Evolutionary conservation across 2,797 vertebrate species (phyloP), one percentile per base, ranked within the genome.

Genomic region (Loris lydekkerianus): DNA sequence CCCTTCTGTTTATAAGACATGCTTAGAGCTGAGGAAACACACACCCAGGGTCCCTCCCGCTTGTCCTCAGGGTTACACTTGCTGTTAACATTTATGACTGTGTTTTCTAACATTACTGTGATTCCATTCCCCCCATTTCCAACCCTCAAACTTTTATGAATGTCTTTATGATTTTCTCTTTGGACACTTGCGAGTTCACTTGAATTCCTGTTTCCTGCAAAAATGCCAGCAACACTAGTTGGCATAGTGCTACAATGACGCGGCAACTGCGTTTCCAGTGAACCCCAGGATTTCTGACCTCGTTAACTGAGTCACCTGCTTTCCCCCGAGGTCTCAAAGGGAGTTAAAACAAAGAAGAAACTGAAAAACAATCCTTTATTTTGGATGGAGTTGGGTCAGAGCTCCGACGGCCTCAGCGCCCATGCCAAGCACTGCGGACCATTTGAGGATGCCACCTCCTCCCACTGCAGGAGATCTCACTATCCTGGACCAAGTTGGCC

Each of bases 211-310:
- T 23, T 89, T 72, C 14, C 65, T 25, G 10, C 10, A 21, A 77
- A 70, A 61, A 56, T 3, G 23, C n/a, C 10, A 29, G n/a, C 14
- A 5, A 0, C 4, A 2, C 18, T 13, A 8, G 29, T 0, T 34
- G 15, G 20, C 11, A 11, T 11, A 8, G 29, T 1, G 29, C 1
- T 29, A 23, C 61, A 43, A 37, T 27, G 56, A 3, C 0, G 1
- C 6, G 2, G 40, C 56, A 40, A 0, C 23, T 17, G n/a, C 1
- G 46, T 0, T 40, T 15, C 20, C 7, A 5, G 20, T 17, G 14
- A 5, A 7, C 18, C 49, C 20, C 17, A 3, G 20, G 10, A 29
- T 37, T 63, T 63, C 75, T 20, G 25, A 53, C n/a, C 27, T 31
- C n/a, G 11, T 82, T 56, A 56, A 21, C 5, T 10, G 67, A 65